Conservation (phyloP, 2,113 vertebrate species). For the Sylvietta virens region DNA sequence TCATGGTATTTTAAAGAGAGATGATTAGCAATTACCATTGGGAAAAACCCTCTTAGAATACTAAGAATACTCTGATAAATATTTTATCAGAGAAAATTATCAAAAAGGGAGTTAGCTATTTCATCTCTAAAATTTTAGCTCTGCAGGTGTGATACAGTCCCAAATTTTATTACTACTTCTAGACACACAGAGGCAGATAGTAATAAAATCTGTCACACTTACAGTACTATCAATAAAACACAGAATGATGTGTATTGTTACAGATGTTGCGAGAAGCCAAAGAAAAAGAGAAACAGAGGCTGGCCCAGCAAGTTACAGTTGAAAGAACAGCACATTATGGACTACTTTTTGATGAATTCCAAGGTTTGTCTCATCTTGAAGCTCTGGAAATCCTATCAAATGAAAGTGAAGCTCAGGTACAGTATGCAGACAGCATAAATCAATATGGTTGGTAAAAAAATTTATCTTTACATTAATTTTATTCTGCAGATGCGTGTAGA, state of each 20-base stretch:
- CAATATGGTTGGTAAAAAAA: not conserved
- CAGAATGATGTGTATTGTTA: constrained; percentile 8
- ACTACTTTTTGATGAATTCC: constrained; percentile 95
- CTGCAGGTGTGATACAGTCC: not conserved
- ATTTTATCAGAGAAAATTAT: not conserved
- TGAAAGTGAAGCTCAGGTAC: constrained; percentile 92
- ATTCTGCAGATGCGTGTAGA: not conserved
- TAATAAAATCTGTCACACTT: not conserved
- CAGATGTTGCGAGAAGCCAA: constrained; percentile 96
- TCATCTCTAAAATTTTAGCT: not conserved
- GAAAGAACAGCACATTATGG: constrained; percentile 91
- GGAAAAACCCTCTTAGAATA: not conserved
- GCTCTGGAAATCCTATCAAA: constrained; percentile 97
- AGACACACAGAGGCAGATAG: not conserved
- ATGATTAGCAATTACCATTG: not conserved
- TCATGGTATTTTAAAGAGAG: not conserved
- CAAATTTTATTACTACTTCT: not conserved
- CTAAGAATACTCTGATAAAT: constrained; percentile 4
- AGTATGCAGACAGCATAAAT: not conserved
- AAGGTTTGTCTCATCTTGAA: constrained; percentile 95
- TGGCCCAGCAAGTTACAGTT: constrained; percentile 80
- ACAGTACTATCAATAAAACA: not conserved
- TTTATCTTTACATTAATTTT: not conserved
- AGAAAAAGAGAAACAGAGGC: constrained; percentile 89
- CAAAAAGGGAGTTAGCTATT: not conserved